phyloP scores from a whole-genome alignment of 2,888 invertebrate genomes.

The Netelia melanura region DNA sequence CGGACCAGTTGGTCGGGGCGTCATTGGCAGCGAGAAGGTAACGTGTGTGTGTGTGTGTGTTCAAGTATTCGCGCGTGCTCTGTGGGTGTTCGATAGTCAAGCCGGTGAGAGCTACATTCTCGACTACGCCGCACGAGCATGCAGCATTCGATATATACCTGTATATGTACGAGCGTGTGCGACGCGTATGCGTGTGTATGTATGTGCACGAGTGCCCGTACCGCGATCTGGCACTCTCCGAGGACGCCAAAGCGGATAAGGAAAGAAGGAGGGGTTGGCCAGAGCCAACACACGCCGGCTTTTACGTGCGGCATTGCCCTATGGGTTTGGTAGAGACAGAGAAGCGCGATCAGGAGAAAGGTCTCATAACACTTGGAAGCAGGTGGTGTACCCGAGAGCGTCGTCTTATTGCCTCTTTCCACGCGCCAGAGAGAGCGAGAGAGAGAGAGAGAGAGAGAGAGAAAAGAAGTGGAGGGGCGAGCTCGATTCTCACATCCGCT shows the following conservation, averaged over 20 bases:
- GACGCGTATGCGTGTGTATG: conserved; percentile 14
- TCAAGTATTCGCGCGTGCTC: not conserved
- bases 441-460: conserved; percentile 58
- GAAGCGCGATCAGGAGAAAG: conserved; percentile 60
- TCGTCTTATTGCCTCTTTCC: conserved; percentile 78
- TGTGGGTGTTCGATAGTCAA: conserved; percentile 9
- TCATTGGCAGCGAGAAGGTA: conserved; percentile 61
- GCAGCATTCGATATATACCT: conserved; percentile 28
- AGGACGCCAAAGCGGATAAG: conserved; percentile 30
- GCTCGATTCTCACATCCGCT: conserved; percentile 72
- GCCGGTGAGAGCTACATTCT: not conserved
- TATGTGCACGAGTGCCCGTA: not conserved
- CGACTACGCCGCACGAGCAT: conserved; percentile 32
- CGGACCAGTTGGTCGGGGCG: conserved; percentile 55
- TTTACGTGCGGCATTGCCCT: conserved; percentile 46
- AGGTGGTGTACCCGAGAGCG: conserved; percentile 76
- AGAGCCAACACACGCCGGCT: conserved; percentile 8
- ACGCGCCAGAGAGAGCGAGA: conserved; percentile 44
- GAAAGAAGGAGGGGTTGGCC: conserved; percentile 16
- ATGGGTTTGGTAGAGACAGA: conserved; percentile 36
- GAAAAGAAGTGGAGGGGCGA: conserved; percentile 62
- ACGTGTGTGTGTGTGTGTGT: not conserved
- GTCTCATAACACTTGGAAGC: conserved; percentile 82
- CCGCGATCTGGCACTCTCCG: conserved; percentile 42
- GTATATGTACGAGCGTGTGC: not conserved